phyloP scores from a whole-genome alignment of 2,888 invertebrate species.

The Fragum whitleyi region DNA sequence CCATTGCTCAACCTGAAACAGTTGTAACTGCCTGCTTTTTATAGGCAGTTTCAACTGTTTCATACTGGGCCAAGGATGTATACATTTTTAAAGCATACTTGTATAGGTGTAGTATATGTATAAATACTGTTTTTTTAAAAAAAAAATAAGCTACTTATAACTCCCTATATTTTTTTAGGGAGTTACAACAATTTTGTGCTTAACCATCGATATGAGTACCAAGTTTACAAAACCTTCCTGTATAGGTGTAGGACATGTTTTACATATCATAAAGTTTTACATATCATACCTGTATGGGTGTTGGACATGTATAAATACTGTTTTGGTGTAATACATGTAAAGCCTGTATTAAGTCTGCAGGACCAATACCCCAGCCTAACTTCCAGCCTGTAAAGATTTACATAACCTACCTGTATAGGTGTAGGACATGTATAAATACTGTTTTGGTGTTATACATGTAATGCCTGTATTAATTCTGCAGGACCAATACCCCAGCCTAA shows the following conservation, averaged over 20 bases:
- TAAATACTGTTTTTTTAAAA: slow-evolving; percentile 98
- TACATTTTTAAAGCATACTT: slow-evolving; percentile 86
- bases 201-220: slow-evolving; percentile 92
- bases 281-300: slow-evolving; percentile 91
- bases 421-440: slow-evolving; percentile 96
- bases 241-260: slow-evolving; percentile 95
- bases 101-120: slow-evolving; percentile 95
- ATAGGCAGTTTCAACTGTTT: no score
- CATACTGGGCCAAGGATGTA: slow-evolving; percentile 94
- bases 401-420: slow-evolving; percentile 98
- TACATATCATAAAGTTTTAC: slow-evolving; percentile 94
- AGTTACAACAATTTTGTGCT: slow-evolving; percentile 95
- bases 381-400: slow-evolving; percentile 93
- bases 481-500: slow-evolving; percentile 98
- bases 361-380: slow-evolving; percentile 98
- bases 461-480: slow-evolving; percentile 90
- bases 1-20: slow-evolving; percentile 95
- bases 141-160: slow-evolving; percentile 93
- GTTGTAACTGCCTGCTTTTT: no score
- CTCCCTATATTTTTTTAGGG: slow-evolving; percentile 91
- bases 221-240: slow-evolving; percentile 99
- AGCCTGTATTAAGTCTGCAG: slow-evolving; percentile 91
- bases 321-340: slow-evolving; percentile 96
- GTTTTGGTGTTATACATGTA: slow-evolving; percentile 94
- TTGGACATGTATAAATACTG: slow-evolving; percentile 96